phyloP scores from a whole-genome alignment of 1,140 invertebrate species.

The Polypedilum vanderplanki region DNA sequence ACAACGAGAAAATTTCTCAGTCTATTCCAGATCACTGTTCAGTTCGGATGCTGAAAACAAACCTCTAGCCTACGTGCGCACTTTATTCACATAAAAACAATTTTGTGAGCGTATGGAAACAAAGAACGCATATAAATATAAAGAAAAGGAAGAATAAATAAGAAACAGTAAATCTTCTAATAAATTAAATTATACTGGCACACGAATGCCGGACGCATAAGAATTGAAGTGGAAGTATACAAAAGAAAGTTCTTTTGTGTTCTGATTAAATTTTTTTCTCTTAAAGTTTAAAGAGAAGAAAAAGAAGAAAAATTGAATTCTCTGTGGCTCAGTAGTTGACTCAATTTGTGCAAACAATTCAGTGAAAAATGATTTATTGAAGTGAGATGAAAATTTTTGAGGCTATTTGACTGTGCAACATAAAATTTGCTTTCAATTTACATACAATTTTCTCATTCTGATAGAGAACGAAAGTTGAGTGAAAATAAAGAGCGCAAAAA shows the following conservation, averaged over 20 bases:
- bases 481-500: neutral
- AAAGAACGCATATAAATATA: no score
- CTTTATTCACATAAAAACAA: neutral
- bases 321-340: neutral
- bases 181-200: constrained; percentile 14
- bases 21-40: constrained; percentile 24
- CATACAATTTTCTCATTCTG: neutral
- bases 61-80: neutral
- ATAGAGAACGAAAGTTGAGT: neutral
- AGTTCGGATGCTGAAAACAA: constrained; percentile 12
- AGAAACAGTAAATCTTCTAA: neutral
- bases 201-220: neutral
- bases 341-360: neutral
- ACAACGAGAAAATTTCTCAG: neutral
- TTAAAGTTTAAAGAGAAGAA: neutral
- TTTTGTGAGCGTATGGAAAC: neutral
- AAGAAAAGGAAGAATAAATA: neutral
- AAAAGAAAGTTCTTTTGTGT: neutral
- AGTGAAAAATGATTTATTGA: neutral
- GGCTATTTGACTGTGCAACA: neutral
- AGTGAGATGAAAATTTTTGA: neutral
- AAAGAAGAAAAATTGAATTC: neutral
- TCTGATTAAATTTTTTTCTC: neutral
- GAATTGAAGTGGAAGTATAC: neutral
- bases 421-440: neutral